Evolutionary conservation across 2,888 invertebrate genomes (phyloP).

Genomic region (Hydrotaea cyrtoneurina): DNA sequence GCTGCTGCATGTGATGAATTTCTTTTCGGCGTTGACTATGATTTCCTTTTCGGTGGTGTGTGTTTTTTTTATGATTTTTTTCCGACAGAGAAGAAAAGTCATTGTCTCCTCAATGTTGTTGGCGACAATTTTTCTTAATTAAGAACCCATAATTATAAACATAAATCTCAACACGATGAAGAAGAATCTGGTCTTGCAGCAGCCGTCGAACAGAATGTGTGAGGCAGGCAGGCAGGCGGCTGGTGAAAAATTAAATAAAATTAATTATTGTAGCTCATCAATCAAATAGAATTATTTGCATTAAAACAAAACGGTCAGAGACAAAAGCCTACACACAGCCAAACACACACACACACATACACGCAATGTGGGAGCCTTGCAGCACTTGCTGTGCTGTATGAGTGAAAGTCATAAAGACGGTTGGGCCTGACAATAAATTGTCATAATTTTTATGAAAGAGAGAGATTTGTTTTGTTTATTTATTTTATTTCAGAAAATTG

Average conservation of each 20-base stretch:
- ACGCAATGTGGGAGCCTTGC: not conserved
- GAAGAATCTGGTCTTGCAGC: not conserved
- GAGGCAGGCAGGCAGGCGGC: not conserved
- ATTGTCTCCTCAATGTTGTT: not conserved
- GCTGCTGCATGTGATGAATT: slow-evolving; percentile 19
- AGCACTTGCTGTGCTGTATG: not conserved
- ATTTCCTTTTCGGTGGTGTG: not conserved
- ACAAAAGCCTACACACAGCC: not conserved
- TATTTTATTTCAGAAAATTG: slow-evolving; percentile 31
- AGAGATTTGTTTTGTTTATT: slow-evolving; percentile 42
- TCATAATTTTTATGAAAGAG: slow-evolving; percentile 25
- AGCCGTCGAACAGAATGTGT: no score
- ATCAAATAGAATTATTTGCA: slow-evolving; percentile 74
- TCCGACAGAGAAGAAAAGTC: not conserved
- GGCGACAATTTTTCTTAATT: slow-evolving; percentile 43
- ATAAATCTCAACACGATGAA: slow-evolving; percentile 44
- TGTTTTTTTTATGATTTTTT: not conserved
- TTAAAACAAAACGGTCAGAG: not conserved
- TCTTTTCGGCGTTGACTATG: not conserved
- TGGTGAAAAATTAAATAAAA: slow-evolving; percentile 60
- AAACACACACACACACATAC: not conserved
- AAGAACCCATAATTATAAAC: slow-evolving; percentile 47
- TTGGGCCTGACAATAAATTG: slow-evolving; percentile 44
- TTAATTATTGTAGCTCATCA: slow-evolving; percentile 78
- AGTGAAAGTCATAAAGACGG: slow-evolving; percentile 15